These are phyloP conservation scores for Aplodontia rufa DNA, from an alignment of 2,113 vertebrate species.

Conservation along the genomic window DNA sequence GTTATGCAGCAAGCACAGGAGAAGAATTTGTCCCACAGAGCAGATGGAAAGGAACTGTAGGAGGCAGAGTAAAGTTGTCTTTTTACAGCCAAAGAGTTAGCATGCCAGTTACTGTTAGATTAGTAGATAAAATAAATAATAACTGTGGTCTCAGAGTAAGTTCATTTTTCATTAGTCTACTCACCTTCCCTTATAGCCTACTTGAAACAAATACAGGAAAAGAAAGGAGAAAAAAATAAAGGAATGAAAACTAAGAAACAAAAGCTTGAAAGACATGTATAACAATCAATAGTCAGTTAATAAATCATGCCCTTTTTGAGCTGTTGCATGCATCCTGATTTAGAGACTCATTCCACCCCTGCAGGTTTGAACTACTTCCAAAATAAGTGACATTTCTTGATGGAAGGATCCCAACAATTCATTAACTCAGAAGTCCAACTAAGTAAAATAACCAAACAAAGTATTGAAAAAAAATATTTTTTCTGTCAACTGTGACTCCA, in stretches of 20 bases:
- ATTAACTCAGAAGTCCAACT: slow-evolving; percentile 56
- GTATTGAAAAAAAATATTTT: neutral
- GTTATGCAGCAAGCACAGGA: neutral
- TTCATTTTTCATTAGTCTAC: neutral
- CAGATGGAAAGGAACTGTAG: neutral
- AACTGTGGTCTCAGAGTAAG: neutral
- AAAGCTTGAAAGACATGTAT: neutral
- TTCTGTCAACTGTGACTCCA: neutral
- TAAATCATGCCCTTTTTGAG: slow-evolving; percentile 52
- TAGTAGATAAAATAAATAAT: slow-evolving; percentile 24
- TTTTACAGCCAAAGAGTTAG: neutral
- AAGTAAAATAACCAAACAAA: slow-evolving; percentile 44
- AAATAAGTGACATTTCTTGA: slow-evolving; percentile 68
- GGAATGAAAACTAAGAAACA: neutral
- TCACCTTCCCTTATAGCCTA: neutral
- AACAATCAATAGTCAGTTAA: neutral
- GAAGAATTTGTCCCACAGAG: neutral
- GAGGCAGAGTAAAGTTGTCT: neutral
- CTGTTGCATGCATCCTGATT: slow-evolving; percentile 44
- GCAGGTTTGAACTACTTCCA: slow-evolving; percentile 36
- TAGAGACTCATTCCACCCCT: slow-evolving; percentile 55
- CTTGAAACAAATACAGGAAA: neutral
- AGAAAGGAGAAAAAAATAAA: neutral
- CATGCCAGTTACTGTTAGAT: neutral
- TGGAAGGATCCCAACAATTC: slow-evolving; percentile 54